phyloP scores from a whole-genome alignment of 2,113 vertebrate genomes.

The Sphyrna mokarran region DNA sequence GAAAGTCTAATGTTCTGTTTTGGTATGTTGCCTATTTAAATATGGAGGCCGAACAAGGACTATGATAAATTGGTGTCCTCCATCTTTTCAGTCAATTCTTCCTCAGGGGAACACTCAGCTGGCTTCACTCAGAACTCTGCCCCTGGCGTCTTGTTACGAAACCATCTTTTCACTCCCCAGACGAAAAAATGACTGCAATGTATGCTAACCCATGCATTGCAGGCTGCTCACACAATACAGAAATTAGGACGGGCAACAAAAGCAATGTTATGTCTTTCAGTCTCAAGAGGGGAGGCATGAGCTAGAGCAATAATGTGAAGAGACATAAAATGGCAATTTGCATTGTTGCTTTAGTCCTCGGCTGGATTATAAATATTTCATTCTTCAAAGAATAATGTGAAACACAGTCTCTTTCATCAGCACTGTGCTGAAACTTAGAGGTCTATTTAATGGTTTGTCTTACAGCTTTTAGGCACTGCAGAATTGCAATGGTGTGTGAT shows the following conservation, averaged over 20 bases:
- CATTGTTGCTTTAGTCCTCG: neutral
- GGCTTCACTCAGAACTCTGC: conserved; percentile 54
- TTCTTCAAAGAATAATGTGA: conserved; percentile 13
- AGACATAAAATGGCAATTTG: neutral
- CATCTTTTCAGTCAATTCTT: conserved; percentile 50
- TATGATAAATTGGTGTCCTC: conserved; percentile 55
- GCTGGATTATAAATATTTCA: neutral
- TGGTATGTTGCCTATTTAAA: neutral
- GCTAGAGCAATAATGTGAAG: conserved; percentile 30
- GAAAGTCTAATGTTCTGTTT: neutral
- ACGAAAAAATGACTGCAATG: conserved; percentile 55
- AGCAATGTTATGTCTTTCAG: conserved; percentile 40
- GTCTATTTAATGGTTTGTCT: neutral
- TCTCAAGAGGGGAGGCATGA: conserved; percentile 38
- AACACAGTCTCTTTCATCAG: neutral
- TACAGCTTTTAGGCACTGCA: neutral
- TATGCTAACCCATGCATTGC: conserved; percentile 60
- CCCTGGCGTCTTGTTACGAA: conserved; percentile 57
- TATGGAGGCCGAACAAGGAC: conserved; percentile 39
- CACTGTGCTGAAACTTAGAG: neutral
- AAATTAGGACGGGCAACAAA: conserved; percentile 38
- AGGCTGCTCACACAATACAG: conserved; percentile 55
- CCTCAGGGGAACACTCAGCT: conserved; percentile 56
- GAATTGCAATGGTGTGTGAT: neutral
- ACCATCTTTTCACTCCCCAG: conserved; percentile 55